A percentile compares a stretch with the other conserved stretches of the same genome.
These are phyloP conservation scores for Ophiodon elongatus DNA, from an alignment of 2,113 vertebrate genomes.

Conservation along the genomic window DNA sequence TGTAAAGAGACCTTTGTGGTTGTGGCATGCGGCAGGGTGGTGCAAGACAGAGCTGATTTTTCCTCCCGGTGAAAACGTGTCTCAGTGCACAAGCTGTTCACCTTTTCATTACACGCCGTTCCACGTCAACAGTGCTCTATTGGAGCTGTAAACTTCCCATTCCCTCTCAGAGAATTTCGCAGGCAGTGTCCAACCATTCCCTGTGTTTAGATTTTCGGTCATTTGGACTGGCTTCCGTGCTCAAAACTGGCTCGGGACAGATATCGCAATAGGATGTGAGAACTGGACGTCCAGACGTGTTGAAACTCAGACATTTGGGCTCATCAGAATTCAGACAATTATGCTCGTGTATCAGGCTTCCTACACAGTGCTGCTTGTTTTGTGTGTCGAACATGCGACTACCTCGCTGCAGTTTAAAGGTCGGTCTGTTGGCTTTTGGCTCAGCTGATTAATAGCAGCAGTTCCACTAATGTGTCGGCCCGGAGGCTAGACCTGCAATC, in stretches of 20 bases:
- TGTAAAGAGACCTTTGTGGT: conserved; percentile 75
- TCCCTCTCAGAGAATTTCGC: conserved; percentile 71
- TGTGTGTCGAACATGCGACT: background rate
- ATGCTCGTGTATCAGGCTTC: background rate
- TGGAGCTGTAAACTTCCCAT: conserved; percentile 63
- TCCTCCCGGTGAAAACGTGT: conserved; percentile 53
- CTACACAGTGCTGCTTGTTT: conserved; percentile 15
- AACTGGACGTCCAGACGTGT: conserved; percentile 28
- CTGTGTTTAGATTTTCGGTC: conserved; percentile 68
- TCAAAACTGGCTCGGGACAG: conserved; percentile 26
- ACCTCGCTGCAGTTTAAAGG: conserved; percentile 22
- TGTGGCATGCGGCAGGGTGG: conserved; percentile 74
- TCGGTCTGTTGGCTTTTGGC: conserved; percentile 21
- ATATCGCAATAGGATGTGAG: conserved; percentile 47
- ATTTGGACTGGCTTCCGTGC: conserved; percentile 45
- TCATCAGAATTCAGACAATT: background rate
- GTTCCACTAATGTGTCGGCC: conserved; percentile 33
- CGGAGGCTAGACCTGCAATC: conserved; percentile 17
- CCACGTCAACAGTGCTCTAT: conserved; percentile 67
- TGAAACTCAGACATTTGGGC: background rate
- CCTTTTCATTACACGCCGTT: conserved; percentile 62
- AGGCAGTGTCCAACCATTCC: conserved; percentile 58
- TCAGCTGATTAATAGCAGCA: conserved; percentile 49
- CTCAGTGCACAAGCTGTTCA: conserved; percentile 54
- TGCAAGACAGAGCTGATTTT: conserved; percentile 65